phyloP scores from a whole-genome alignment of 2,113 vertebrate genomes.

The Narcine bancroftii region DNA sequence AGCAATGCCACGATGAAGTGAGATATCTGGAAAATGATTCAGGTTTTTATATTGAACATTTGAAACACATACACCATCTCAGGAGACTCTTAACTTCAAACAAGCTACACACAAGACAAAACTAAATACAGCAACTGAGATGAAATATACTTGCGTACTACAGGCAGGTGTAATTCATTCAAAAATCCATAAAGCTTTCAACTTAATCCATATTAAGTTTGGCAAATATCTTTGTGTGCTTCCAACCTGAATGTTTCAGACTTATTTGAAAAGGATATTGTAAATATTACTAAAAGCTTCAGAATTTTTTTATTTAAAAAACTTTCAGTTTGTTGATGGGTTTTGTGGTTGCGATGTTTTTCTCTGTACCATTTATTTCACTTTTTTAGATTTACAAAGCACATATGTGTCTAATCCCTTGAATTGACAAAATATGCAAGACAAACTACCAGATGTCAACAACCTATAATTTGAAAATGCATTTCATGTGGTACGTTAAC shows the following conservation, averaged over 20 bases:
- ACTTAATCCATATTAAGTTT: background rate
- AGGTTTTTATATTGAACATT: conserved; percentile 1
- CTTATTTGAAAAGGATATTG: conserved; percentile 8
- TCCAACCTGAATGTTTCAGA: background rate
- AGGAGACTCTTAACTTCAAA: background rate
- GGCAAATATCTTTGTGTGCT: background rate
- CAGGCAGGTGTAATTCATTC: background rate
- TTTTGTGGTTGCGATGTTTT: background rate
- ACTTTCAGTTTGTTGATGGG: conserved; percentile 19
- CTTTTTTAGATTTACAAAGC: conserved; percentile 16
- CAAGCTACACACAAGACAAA: background rate
- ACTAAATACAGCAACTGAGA: background rate
- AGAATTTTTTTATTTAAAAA: background rate
- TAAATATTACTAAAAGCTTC: background rate
- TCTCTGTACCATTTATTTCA: background rate
- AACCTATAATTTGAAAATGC: conserved; percentile 25
- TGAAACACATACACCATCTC: background rate
- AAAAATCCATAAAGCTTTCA: conserved; percentile 1
- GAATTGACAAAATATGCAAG: conserved; percentile 29
- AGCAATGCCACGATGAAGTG: background rate
- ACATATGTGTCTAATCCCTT: conserved; percentile 32
- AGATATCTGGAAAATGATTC: background rate
- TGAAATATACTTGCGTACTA: background rate
- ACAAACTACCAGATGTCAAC: conserved; percentile 22
- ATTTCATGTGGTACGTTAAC: conserved; percentile 14